Evolutionary conservation across 2,113 vertebrate genomes (phyloP).

Genomic region (Calidris pugnax): DNA sequence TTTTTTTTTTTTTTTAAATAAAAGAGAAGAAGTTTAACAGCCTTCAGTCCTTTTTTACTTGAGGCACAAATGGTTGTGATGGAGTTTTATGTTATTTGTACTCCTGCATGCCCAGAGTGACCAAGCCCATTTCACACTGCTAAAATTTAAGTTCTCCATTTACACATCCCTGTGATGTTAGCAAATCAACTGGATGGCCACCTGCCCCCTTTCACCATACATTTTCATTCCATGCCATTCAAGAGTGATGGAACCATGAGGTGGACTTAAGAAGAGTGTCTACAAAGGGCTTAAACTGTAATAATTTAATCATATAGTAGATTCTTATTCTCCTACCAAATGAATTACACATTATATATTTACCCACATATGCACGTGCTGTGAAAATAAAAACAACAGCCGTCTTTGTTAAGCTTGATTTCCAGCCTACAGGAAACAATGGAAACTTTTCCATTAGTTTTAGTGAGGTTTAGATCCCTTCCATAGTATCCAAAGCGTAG

Average conservation of each 20-base stretch:
- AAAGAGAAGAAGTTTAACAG: not conserved
- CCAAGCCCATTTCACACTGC: not conserved
- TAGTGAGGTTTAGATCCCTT: not conserved
- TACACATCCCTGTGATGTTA: not conserved
- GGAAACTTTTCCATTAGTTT: not conserved
- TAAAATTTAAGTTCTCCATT: not conserved
- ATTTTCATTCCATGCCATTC: not conserved
- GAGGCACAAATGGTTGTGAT: not conserved
- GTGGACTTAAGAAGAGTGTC: not conserved
- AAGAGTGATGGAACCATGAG: not conserved
- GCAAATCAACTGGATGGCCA: not conserved
- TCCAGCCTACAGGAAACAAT: not conserved
- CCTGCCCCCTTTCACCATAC: not conserved
- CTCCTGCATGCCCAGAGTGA: not conserved
- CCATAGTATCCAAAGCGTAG: not conserved
- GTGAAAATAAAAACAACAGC: not conserved
- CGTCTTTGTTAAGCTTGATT: not conserved
- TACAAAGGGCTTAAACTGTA: not conserved
- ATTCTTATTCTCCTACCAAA: not conserved
- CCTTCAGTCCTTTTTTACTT: not conserved
- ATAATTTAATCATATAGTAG: not conserved
- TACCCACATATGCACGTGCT: not conserved
- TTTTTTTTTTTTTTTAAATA: not conserved
- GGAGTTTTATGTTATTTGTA: not conserved
- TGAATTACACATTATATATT: not conserved